Conservation (phyloP, 64 coral and sea anemone species). For the Actinia tenebrosa region DNA sequence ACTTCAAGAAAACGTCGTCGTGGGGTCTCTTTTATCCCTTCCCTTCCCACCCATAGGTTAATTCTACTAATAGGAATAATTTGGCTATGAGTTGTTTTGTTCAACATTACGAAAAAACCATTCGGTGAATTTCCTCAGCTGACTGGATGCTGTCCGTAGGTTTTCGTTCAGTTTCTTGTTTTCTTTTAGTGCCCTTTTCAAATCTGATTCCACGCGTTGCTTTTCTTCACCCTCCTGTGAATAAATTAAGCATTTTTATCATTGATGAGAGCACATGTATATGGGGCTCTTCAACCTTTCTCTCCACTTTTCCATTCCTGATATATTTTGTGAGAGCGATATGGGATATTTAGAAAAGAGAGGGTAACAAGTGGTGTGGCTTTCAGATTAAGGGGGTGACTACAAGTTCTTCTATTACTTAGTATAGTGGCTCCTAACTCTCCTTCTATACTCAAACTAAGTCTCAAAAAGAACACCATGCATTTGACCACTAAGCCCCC, state of each 20-base stretch:
- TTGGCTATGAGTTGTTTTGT: constrained; percentile 49
- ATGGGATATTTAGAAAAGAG: too few relatives aligned
- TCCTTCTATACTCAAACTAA: too few relatives aligned
- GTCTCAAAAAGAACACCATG: too few relatives aligned
- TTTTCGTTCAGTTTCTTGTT: constrained; percentile 77
- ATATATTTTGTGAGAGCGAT: too few relatives aligned
- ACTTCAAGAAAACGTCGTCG: background rate
- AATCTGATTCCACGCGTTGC: constrained; percentile 68
- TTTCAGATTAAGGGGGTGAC: too few relatives aligned
- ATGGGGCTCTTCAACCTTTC: too few relatives aligned
- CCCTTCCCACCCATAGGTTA: background rate
- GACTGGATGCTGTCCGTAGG: constrained; percentile 77
- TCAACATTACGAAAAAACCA: constrained; percentile 87
- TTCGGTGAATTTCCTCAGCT: constrained; percentile 90
- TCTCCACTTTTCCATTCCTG: too few relatives aligned
- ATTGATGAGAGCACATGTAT: background rate
- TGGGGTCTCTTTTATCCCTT: background rate
- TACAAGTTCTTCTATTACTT: too few relatives aligned
- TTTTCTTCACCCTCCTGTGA: constrained; percentile 81
- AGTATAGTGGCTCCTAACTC: too few relatives aligned
- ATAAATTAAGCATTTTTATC: background rate
- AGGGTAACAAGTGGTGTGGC: too few relatives aligned
- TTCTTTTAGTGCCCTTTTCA: constrained; percentile 70
- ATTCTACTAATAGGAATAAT: background rate
- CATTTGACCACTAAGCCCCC: too few relatives aligned